Evolutionary conservation across 2,888 invertebrate species (phyloP).

Genomic region (Tethea ocularis): DNA sequence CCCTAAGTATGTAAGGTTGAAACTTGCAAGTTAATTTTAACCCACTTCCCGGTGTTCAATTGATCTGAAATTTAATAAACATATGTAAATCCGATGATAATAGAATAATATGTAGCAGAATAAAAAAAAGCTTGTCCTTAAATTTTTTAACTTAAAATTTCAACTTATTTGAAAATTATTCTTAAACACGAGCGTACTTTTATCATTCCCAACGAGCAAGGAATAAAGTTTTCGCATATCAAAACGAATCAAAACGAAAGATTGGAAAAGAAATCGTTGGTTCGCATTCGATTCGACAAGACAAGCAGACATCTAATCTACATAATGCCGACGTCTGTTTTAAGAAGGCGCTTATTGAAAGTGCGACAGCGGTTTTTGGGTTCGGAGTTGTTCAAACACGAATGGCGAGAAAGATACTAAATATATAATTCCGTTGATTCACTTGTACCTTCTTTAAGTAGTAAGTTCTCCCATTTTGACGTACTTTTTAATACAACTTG

Average conservation of each 20-base stretch:
- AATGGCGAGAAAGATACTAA: not conserved
- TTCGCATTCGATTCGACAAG: conserved; percentile 60
- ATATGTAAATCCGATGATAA: no score
- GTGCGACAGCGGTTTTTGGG: conserved; percentile 12
- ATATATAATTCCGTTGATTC: not conserved
- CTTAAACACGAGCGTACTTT: not conserved
- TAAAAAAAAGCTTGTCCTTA: no score
- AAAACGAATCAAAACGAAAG: conserved; percentile 29
- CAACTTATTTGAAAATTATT: not conserved
- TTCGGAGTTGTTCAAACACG: not conserved
- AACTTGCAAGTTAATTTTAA: no score
- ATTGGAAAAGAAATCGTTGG: conserved; percentile 33
- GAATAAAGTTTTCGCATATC: conserved; percentile 15
- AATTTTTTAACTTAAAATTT: no score
- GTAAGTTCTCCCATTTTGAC: not conserved
- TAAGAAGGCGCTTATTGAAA: conserved; percentile 12
- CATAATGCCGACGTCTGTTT: conserved; percentile 62
- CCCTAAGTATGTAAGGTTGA: no score
- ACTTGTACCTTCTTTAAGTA: no score
- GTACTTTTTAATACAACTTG: not conserved
- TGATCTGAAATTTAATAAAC: no score
- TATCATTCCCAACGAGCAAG: not conserved
- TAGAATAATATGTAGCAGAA: no score
- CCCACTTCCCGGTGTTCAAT: no score
- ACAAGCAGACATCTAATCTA: conserved; percentile 72